Conservation (phyloP, 2,113 vertebrate species). For the Phylloscopus trochilus region DNA sequence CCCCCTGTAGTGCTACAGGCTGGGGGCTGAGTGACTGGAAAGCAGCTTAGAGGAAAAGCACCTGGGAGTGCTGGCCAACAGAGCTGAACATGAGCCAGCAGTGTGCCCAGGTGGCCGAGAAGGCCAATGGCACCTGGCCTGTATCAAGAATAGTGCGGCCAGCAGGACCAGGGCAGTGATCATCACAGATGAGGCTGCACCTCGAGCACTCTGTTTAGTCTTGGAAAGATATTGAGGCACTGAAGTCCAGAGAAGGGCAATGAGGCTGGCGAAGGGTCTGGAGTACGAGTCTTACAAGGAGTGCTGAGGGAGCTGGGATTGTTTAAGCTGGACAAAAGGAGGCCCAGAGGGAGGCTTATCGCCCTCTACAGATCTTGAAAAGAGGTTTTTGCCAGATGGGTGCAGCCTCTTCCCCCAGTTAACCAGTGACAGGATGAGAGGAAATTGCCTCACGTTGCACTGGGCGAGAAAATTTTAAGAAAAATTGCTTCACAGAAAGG, state of each 20-base stretch:
- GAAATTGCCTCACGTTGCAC: not conserved
- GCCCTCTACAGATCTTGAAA: not conserved
- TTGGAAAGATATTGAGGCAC: not conserved
- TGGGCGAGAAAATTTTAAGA: not conserved
- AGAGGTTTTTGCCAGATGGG: not conserved
- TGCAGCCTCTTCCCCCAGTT: not conserved
- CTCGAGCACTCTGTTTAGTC: not conserved
- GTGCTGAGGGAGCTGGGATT: not conserved
- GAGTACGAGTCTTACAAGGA: not conserved
- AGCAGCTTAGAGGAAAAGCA: not conserved
- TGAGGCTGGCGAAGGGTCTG: accelerated
- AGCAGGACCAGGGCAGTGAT: not conserved
- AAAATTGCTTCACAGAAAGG: not conserved
- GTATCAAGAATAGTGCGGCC: not conserved
- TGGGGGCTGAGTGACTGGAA: not conserved
- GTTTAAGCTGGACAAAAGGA: not conserved
- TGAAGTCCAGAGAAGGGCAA: not conserved
- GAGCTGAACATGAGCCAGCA: not conserved
- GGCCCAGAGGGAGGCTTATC: too few relatives aligned
- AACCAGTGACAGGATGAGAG: not conserved
- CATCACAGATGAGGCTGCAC: too few relatives aligned
- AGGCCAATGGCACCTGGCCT: not conserved
- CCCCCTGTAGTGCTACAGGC: not conserved
- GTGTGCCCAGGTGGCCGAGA: not conserved
- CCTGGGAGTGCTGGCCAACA: not conserved